phyloP scores from a whole-genome alignment of 2,888 invertebrate species.

The Oscheius myriophilus region DNA sequence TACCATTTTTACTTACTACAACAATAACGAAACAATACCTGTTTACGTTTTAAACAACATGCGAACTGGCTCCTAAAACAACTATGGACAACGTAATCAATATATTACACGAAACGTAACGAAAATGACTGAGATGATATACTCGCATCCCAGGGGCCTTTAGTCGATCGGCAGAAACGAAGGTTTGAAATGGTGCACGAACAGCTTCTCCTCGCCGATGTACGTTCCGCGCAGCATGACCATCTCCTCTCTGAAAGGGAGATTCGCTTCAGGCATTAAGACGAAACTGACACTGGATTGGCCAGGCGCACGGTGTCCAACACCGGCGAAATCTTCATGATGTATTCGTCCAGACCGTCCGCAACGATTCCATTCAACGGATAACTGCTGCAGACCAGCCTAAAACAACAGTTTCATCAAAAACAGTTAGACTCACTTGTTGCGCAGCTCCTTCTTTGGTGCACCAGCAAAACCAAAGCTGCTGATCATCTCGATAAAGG shows the following conservation, averaged over 20 bases:
- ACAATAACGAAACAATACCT: no score
- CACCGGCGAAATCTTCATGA: constrained; percentile 13
- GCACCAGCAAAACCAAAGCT: constrained; percentile 17
- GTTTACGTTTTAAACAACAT: no score
- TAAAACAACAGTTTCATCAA: constrained; percentile 7
- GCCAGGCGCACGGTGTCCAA: constrained; percentile 10
- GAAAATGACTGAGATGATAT: no score
- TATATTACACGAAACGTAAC: no score
- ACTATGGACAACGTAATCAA: no score
- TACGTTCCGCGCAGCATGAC: constrained; percentile 25
- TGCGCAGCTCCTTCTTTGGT: constrained; percentile 9
- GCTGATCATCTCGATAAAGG: constrained; percentile 20
- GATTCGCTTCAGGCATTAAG: background rate
- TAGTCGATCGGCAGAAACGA: constrained; percentile 6
- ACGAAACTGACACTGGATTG: constrained; percentile 17
- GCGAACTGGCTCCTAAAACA: no score
- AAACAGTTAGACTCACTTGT: background rate
- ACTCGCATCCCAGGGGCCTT: background rate
- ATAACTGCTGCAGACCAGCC: constrained; percentile 16
- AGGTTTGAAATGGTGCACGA: constrained; percentile 26
- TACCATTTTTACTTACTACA: no score
- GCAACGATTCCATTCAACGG: constrained; percentile 20
- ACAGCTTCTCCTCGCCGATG: constrained; percentile 10
- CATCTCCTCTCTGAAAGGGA: constrained; percentile 11
- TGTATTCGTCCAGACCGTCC: constrained; percentile 14